Evolutionary conservation across 2,888 invertebrate genomes (phyloP), one percentile per base, ranked within the genome.

Genomic region (Bruchidius siliquastri): DNA sequence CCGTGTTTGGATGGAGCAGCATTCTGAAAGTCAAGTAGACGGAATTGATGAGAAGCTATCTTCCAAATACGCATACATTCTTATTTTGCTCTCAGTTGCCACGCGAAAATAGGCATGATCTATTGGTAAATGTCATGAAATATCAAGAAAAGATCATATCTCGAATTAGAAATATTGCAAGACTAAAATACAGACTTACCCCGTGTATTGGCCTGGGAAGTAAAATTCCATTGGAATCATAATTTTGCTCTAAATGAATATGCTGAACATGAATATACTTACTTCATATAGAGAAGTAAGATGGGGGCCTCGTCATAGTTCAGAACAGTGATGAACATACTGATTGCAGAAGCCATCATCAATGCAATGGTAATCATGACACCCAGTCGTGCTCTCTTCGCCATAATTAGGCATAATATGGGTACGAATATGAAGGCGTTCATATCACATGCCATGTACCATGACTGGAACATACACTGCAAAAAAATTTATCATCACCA

Each of bases 381-480:
- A 20, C 84, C 84, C 13, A 80, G 26, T 68, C 74, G 78, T 0
- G 83, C 81, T 73, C 79, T 82, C 74, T 81, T 83, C 76, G 79
- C 80, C 67, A 84, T 73, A 26, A 84, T 72, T 75, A 80, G 80
- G 2, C 81, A 79, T 32, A 83, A 70, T 20, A 82, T 70, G 22
- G 83, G 82, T 21, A 82, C 78, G n/a, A 82, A 73, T 2, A 83
- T 68, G 74, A 83, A 84, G 67, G 79, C 79, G 70, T 80, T 77
- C 80, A 80, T 80, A 69, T 80, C 80, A 71, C 80, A 80, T 4
- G 76, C 79, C 22, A 89, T 79, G 76, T 89, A 89, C 89, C 89
- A 89, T 0, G 88, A 88, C 81, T 89, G 89, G 69, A 88, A 88
- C 88, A 89, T 87, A 78, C 89, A 89, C 89, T 89, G 22, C 84